phyloP scores from a whole-genome alignment of 2,888 invertebrate species.

The Leptopilina myrica region DNA sequence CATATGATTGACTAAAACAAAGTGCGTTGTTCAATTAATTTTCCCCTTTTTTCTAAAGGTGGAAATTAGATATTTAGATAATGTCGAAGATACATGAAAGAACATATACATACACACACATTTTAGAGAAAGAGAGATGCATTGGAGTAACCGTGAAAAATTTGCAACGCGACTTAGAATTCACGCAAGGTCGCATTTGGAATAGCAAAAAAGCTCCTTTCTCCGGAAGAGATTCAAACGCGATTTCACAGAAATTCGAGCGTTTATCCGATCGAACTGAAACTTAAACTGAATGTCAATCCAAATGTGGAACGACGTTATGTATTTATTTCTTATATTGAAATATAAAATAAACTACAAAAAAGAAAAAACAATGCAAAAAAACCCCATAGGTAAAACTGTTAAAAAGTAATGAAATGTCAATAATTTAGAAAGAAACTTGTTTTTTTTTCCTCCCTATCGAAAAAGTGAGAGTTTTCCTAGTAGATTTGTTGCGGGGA shows the following conservation, averaged over 20 bases:
- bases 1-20: too few relatives aligned
- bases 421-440: not conserved
- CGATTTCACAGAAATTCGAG: slow-evolving; percentile 27
- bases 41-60: too few relatives aligned
- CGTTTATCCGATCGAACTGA: slow-evolving; percentile 39
- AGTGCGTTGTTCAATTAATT: too few relatives aligned
- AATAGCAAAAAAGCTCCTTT: slow-evolving; percentile 35
- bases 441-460: not conserved
- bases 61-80: too few relatives aligned
- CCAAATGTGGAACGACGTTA: slow-evolving; percentile 7
- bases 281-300: slow-evolving; percentile 31
- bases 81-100: not conserved
- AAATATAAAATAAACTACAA: too few relatives aligned
- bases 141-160: slow-evolving; percentile 34
- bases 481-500: not conserved
- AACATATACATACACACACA: not conserved
- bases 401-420: not conserved
- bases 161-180: slow-evolving; percentile 32
- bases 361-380: too few relatives aligned
- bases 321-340: not conserved
- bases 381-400: not conserved
- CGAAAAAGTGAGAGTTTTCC: not conserved
- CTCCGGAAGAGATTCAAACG: slow-evolving; percentile 37
- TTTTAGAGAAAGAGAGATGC: not conserved
- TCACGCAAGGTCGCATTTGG: slow-evolving; percentile 37